Evolutionary conservation across 2,113 vertebrate species (phyloP).

Genomic region (Zeus faber): DNA sequence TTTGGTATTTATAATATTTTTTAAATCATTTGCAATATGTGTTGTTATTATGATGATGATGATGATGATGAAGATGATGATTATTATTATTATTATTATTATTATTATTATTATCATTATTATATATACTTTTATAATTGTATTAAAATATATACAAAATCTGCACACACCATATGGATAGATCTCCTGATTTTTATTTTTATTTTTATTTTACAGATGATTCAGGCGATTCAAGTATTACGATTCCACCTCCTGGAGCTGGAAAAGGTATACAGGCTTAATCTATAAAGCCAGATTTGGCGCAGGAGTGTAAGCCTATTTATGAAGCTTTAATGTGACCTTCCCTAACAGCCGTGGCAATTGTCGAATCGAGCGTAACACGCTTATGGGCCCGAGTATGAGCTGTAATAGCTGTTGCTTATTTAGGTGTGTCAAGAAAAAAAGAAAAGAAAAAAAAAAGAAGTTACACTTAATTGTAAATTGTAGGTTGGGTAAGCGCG

Average conservation of each 20-base stretch:
- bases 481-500: no score
- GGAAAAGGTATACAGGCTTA: conserved; percentile 86
- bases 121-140: no score
- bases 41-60: no score
- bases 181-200: conserved; percentile 10
- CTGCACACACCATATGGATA: no score
- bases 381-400: not conserved
- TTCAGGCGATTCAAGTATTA: conserved; percentile 96
- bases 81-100: no score
- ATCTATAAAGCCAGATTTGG: not conserved
- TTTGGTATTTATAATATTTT: no score
- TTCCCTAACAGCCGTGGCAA: not conserved
- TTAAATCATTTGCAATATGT: no score
- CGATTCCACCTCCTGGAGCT: conserved; percentile 97
- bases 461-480: no score
- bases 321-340: not conserved
- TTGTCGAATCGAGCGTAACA: not conserved
- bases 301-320: not conserved
- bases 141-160: no score
- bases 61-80: no score
- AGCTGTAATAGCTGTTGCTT: not conserved
- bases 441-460: no score
- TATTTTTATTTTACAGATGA: conserved; percentile 78
- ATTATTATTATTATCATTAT: no score
- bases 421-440: not conserved